A percentile compares a stretch with the other conserved stretches of the same genome.
These are phyloP conservation scores for Ellobius talpinus DNA, from an alignment of 2,113 vertebrate genomes.

Conservation along the genomic window DNA sequence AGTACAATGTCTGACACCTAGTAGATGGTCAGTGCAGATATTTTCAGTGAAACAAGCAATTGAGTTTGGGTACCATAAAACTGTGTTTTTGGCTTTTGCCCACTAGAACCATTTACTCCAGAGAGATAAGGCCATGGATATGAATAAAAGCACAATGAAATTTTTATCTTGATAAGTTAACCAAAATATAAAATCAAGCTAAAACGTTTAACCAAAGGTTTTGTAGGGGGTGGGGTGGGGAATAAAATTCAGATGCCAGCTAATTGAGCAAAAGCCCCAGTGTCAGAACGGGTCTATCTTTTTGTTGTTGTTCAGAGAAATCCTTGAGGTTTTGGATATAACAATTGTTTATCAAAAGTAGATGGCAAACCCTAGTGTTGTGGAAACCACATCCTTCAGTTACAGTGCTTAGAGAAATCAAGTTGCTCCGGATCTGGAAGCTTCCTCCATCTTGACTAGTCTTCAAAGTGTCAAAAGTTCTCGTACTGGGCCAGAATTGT, in stretches of 20 bases:
- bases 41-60: background rate
- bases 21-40: background rate
- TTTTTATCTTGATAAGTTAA: background rate
- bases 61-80: background rate
- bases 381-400: fast-evolving
- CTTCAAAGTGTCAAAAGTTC: no score
- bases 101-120: background rate
- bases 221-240: no score
- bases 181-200: background rate
- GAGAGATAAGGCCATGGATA: background rate
- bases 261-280: background rate
- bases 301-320: background rate
- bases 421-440: background rate
- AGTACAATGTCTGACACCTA: background rate
- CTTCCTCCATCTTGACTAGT: background rate
- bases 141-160: background rate
- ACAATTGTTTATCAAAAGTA: background rate
- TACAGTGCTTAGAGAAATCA: background rate
- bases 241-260: no score
- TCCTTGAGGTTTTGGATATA: no score
- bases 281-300: background rate
- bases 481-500: no score
- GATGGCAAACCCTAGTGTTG: fast-evolving
- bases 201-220: background rate
- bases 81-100: background rate